Evolutionary conservation across 2,888 invertebrate genomes (phyloP).

Genomic region (Clitarchus hookeri): DNA sequence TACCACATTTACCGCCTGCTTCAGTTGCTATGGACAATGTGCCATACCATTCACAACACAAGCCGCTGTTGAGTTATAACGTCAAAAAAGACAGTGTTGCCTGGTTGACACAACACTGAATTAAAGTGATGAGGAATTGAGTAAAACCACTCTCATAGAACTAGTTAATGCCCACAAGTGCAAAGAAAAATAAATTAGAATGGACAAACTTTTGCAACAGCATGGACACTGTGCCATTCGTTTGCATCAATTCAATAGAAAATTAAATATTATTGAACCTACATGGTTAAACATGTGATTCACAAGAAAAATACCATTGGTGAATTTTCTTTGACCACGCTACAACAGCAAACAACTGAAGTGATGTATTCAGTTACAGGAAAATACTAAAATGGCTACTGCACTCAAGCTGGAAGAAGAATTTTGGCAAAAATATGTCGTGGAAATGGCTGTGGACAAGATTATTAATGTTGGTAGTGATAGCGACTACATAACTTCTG

Average conservation of each 20-base stretch:
- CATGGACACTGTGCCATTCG: not conserved
- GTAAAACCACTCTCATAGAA: not conserved
- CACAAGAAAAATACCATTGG: not conserved
- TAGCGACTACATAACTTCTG: not conserved
- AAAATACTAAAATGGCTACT: slow-evolving; percentile 16
- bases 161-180: not conserved
- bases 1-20: not conserved
- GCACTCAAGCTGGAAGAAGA: not conserved
- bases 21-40: not conserved
- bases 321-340: not conserved
- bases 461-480: not conserved
- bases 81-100: slow-evolving; percentile 14
- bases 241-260: not conserved
- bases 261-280: slow-evolving; percentile 1
- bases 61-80: not conserved
- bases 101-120: not conserved
- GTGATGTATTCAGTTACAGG: not conserved
- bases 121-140: not conserved
- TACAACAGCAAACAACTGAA: not conserved
- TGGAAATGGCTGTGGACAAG: not conserved
- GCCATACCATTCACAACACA: not conserved
- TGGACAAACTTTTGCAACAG: not conserved
- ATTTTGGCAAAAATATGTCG: slow-evolving; percentile 21
- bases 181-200: not conserved
- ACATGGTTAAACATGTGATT: not conserved